phyloP scores from a whole-genome alignment of 1,140 invertebrate species.

The Carcinoscorpius rotundicauda region DNA sequence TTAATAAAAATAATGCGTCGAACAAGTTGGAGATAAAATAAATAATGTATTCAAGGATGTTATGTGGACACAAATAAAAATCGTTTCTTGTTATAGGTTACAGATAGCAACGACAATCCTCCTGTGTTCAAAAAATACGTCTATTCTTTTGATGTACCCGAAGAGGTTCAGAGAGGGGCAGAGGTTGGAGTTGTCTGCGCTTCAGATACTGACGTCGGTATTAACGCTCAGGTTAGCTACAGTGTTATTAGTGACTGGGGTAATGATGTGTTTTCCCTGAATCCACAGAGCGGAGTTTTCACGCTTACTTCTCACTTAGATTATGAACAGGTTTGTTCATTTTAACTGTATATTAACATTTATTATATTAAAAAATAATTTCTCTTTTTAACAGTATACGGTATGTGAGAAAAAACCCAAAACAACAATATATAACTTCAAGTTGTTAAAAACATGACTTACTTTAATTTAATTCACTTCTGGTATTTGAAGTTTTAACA shows the following conservation, averaged over 20 bases:
- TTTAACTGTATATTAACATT: not conserved
- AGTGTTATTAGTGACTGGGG: slow-evolving; percentile 84
- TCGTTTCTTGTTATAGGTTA: slow-evolving; percentile 47
- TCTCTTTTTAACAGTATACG: not conserved
- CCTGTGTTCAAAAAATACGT: slow-evolving; percentile 68
- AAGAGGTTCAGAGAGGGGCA: slow-evolving; percentile 64
- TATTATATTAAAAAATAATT: not conserved
- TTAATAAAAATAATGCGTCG: no score
- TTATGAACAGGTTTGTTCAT: slow-evolving; percentile 68
- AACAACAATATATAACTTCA: no score
- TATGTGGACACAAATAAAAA: no score
- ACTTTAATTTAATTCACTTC: no score
- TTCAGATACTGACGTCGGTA: slow-evolving; percentile 64
- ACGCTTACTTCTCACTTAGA: slow-evolving; percentile 76
- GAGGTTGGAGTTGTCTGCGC: slow-evolving; percentile 69
- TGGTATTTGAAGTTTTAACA: no score
- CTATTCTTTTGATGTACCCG: slow-evolving; percentile 79
- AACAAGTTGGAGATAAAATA: no score
- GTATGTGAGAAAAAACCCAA: not conserved
- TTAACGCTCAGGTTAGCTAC: slow-evolving; percentile 78
- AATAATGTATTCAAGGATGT: no score
- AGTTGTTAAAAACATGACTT: no score
- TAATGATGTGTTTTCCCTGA: slow-evolving; percentile 83
- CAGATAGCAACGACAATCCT: slow-evolving; percentile 86
- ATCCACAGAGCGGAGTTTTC: slow-evolving; percentile 76